phyloP scores from a whole-genome alignment of 1,140 invertebrate genomes.

The Hyposmocoma kahamanoa region DNA sequence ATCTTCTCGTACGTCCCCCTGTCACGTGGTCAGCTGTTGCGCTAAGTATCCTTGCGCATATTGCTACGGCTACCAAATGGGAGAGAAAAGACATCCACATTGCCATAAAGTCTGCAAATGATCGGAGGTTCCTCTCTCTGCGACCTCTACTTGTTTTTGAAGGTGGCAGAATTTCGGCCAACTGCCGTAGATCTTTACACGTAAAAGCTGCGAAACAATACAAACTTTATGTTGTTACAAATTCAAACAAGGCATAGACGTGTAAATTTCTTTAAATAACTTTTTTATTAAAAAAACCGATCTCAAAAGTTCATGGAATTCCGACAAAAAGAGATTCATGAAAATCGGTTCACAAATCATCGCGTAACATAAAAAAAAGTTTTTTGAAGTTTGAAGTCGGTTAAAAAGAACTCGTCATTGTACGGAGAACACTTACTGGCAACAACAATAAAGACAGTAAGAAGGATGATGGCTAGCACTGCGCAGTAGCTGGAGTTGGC shows the following conservation, averaged over 20 bases:
- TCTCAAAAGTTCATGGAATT: too few species aligned
- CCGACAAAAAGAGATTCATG: too few species aligned
- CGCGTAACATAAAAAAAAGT: too few species aligned
- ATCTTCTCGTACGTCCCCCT: conserved; percentile 74
- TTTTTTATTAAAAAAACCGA: too few species aligned
- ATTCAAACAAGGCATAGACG: too few species aligned
- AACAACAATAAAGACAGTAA: conserved; percentile 37
- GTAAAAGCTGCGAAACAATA: conserved; percentile 56
- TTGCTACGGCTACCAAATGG: conserved; percentile 76
- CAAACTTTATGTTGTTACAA: too few species aligned
- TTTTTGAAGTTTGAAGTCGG: too few species aligned
- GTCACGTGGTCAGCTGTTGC: conserved; percentile 79
- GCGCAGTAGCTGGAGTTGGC: conserved; percentile 60
- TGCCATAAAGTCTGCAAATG: conserved; percentile 72
- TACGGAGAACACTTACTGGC: conserved; percentile 44
- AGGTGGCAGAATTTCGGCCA: conserved; percentile 52
- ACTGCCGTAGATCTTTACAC: conserved; percentile 49
- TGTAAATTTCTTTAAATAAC: too few species aligned
- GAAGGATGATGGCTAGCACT: conserved; percentile 46
- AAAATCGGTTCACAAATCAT: too few species aligned
- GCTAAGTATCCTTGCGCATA: conserved; percentile 77
- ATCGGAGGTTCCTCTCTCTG: conserved; percentile 53
- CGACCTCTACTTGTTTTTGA: conserved; percentile 52
- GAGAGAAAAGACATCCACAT: conserved; percentile 78
- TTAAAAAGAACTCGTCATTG: too few species aligned